Base-by-base conservation (phyloP, 2,888 invertebrate genomes). In the Molanna angustata region DNA sequence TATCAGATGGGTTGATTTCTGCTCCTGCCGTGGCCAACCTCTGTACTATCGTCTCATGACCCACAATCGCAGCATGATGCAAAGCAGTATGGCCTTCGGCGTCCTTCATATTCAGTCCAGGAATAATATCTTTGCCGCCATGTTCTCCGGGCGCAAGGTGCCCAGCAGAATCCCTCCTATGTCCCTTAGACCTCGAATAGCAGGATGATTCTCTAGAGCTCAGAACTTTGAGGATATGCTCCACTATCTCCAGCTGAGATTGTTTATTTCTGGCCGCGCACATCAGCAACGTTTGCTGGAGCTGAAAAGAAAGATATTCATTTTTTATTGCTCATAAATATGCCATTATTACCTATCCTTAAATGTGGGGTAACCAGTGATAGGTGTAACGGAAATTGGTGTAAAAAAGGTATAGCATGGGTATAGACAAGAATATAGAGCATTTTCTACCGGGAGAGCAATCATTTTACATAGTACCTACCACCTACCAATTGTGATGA, bases 191-290 rank as follows among this genome's bases (percentile, higher is more conserved):
- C 4, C 4, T 17, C 11, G 2, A 9, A 7, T 27, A 11, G 11
- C 6, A 7, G 6, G 11, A 4, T 7, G 27, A 27, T 17, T 19
- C 21, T 21, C n/a, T 41, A 4, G 9, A 17, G 9, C 21, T 84
- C 31, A 86, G 71, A 19, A 76, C 78, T 53, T 85, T 84, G 46
- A 85, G 75, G 47, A 90, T 75, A 52, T 83, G 82, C 59, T 81
- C 78, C 44, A 85, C 76, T 6, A 84, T 79, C 55, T 79, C 78
- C n/a, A 86, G 74, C 17, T 81, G 77, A 13, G 77, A 67, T 22
- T 83, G 79, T 61, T 86, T 86, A 59, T 87, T 85, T 50, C 83
- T 79, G 45, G 86, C 82, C 4, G 88, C 89, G 67, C 89, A 90
- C 75, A 89, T 89, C 31, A 90, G 73, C 19, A 87, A 69, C 63